Conservation (phyloP, 2,888 invertebrate species). For the Allacma fusca region DNA sequence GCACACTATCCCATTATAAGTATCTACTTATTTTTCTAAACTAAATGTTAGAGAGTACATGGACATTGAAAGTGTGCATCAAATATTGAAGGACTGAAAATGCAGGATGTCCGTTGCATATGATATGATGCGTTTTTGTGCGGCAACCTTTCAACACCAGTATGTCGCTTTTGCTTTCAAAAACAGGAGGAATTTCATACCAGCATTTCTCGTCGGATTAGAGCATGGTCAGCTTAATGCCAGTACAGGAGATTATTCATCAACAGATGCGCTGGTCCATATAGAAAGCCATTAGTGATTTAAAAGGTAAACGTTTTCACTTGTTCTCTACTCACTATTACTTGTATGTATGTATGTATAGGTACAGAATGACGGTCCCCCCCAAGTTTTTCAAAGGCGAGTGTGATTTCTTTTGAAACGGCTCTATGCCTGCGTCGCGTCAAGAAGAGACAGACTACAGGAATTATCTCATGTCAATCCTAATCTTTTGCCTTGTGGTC, state of each 20-base stretch:
- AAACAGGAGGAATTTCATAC: neutral
- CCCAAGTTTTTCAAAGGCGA: neutral
- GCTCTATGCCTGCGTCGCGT: neutral
- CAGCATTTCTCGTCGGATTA: neutral
- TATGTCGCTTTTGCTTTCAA: neutral
- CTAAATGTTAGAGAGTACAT: too few species aligned
- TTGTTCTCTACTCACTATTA: neutral
- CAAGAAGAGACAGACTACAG: neutral
- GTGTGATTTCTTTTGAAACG: neutral
- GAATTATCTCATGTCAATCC: conserved; percentile 4
- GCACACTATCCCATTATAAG: too few species aligned
- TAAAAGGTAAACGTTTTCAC: conserved; percentile 12
- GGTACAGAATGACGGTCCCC: too few species aligned
- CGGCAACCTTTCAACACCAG: neutral
- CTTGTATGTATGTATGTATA: too few species aligned
- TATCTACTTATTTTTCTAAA: too few species aligned
- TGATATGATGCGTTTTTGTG: too few species aligned
- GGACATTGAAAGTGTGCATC: too few species aligned
- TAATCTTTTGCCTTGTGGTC: neutral
- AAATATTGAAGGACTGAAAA: too few species aligned
- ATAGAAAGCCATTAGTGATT: neutral
- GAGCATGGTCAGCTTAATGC: neutral
- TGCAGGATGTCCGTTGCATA: too few species aligned
- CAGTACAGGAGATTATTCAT: conserved; percentile 12
- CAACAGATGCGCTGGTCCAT: conserved; percentile 1